Base-by-base conservation (phyloP, 2,888 invertebrate species). In the Physocephala rufipes region DNA sequence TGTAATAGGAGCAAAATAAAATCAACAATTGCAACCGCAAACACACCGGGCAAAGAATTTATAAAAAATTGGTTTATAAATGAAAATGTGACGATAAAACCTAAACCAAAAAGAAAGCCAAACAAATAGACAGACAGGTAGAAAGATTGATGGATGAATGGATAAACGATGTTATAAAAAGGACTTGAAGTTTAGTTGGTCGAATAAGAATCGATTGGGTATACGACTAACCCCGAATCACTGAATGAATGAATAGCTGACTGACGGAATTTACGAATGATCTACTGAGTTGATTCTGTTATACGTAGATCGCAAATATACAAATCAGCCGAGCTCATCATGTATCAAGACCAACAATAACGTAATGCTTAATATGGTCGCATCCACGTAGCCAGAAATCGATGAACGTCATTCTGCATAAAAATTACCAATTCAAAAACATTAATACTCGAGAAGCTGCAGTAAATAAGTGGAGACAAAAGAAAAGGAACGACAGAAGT, bases 241-340 rank as follows among this genome's bases (percentile, higher is more conserved):
- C 71, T 73, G 74, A 74, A 71, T 74, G 75, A 75, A 72, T 75
- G 73, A 71, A n/a, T n/a, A n/a, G n/a, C 74, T 73, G 75, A 74
- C 74, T 73, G 65, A 71, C 49, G 67, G 51, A 59, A 55, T 30
- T 72, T 67, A 63, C 73, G 74, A 73, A 74, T 64, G 72, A 58
- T 26, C 61, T 26, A 47, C 36, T 36, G 36, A 36, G 36, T 36
- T 36, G 61, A 68, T 62, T 51, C 68, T 68, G 61, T 62, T 62
- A 68, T 68, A 68, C 62, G 68, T 61, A 68, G 62, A 68, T 68
- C 49, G 24, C 19, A 24, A 58, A 51, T 58, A 58, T 45, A 67
- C 55, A 58, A 58, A 67, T 67, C n/a, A n/a, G n/a, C n/a, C 67
- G 58, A 68, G 61, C 68, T 68, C 68, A 68, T 68, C 68, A 68